phyloP scores from a whole-genome alignment of 1,140 invertebrate species.

The Aphelinus atriplicis region DNA sequence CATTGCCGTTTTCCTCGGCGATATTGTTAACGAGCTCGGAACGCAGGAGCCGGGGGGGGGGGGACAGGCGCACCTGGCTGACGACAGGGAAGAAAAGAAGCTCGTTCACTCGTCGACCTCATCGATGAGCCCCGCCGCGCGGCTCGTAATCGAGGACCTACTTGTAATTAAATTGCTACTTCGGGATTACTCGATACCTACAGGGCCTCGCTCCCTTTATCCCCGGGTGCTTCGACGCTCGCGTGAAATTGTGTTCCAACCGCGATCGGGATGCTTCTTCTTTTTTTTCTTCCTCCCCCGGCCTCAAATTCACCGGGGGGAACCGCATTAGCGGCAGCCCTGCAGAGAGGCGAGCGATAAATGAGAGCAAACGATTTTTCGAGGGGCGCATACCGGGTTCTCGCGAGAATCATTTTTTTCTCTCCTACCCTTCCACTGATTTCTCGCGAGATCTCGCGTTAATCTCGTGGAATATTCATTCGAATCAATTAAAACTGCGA shows the following conservation, averaged over 20 bases:
- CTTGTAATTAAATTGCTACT: conserved; percentile 37
- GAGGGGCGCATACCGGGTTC: too few relatives aligned
- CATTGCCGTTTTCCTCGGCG: too few relatives aligned
- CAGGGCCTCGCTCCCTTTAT: background rate
- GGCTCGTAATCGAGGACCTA: conserved; percentile 23
- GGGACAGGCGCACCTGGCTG: background rate
- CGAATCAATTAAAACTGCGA: too few relatives aligned
- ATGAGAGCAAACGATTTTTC: too few relatives aligned
- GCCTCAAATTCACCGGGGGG: background rate
- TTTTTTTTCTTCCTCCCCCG: background rate
- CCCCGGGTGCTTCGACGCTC: background rate
- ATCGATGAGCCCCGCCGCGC: background rate
- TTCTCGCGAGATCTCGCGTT: background rate
- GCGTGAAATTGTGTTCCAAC: conserved; percentile 1
- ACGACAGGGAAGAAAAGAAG: background rate
- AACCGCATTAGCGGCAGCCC: too few relatives aligned
- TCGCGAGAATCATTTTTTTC: background rate
- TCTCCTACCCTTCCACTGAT: background rate
- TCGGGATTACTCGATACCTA: background rate
- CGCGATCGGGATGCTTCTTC: conserved; percentile 4
- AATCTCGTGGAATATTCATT: too few relatives aligned
- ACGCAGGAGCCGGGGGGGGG: background rate
- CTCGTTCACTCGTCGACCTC: conserved; percentile 23
- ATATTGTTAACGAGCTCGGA: background rate
- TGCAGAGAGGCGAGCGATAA: too few relatives aligned